These are phyloP conservation scores for Caenorhabditis imperialis DNA, from an alignment of 2,888 invertebrate species.

Conservation along the genomic window DNA sequence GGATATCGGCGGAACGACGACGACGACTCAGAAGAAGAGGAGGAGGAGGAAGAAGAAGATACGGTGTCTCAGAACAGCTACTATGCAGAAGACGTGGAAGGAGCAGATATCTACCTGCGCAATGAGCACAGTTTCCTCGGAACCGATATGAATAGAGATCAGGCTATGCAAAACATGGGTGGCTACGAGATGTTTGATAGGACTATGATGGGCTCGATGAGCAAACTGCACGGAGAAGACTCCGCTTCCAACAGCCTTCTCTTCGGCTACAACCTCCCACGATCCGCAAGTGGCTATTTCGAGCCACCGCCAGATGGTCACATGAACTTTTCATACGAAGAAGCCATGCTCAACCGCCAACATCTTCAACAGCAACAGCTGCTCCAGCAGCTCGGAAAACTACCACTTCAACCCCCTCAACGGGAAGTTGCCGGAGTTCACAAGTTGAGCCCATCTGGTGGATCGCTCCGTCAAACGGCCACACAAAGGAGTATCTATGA, in stretches of 20 bases:
- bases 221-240: constrained; percentile 61
- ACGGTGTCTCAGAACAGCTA: constrained; percentile 55
- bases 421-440: constrained; percentile 33
- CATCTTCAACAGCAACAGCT: constrained; percentile 33
- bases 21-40: constrained; percentile 31
- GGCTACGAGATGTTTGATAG: constrained; percentile 39
- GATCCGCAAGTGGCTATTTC: constrained; percentile 69
- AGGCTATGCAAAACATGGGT: constrained; percentile 42
- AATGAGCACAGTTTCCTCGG: constrained; percentile 55
- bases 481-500: constrained; percentile 54
- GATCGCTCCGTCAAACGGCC: constrained; percentile 28
- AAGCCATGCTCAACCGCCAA: constrained; percentile 44
- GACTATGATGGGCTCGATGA: constrained; percentile 63
- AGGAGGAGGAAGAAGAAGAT: constrained; percentile 50
- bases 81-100: constrained; percentile 62
- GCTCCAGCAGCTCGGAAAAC: constrained; percentile 38
- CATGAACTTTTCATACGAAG: constrained; percentile 59
- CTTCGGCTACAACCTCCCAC: constrained; percentile 56
- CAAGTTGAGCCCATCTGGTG: constrained; percentile 33
- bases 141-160: constrained; percentile 49
- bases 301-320: constrained; percentile 52
- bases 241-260: constrained; percentile 39
- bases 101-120: constrained; percentile 46
- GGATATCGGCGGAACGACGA: constrained; percentile 18
- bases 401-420: constrained; percentile 32